phyloP scores from a whole-genome alignment of 2,113 vertebrate species.

The Caranx ignobilis region DNA sequence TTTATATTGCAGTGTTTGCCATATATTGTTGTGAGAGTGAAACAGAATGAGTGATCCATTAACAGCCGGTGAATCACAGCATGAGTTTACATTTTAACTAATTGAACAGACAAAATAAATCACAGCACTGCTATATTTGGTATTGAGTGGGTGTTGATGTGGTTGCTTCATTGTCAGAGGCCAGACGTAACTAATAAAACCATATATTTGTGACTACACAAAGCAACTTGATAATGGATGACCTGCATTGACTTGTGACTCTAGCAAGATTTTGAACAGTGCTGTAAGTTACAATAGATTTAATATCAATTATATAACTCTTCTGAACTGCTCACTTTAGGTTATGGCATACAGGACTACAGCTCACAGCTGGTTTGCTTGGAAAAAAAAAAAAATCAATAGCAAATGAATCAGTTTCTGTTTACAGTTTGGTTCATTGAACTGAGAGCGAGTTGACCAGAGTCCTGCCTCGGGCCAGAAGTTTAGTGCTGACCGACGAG shows the following conservation, averaged over 20 bases:
- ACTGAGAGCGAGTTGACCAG: constrained; percentile 29
- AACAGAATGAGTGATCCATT: constrained; percentile 48
- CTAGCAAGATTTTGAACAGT: not conserved
- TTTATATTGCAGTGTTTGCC: not conserved
- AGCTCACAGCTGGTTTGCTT: constrained; percentile 33
- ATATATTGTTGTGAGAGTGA: not conserved
- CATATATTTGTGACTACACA: not conserved
- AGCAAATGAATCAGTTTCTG: constrained; percentile 35
- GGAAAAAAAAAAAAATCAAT: constrained; percentile 23
- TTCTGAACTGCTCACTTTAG: constrained; percentile 6
- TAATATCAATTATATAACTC: constrained; percentile 13
- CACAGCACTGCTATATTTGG: not conserved
- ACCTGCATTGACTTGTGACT: not conserved
- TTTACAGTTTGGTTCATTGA: constrained; percentile 53
- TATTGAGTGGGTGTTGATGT: not conserved
- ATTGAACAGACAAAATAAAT: constrained; percentile 10
- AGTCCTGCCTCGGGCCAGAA: constrained; percentile 28
- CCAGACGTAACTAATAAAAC: not conserved
- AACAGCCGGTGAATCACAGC: constrained; percentile 29
- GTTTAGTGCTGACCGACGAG: constrained; percentile 25
- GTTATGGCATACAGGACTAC: not conserved
- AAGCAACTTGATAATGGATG: not conserved
- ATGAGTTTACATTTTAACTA: constrained; percentile 58
- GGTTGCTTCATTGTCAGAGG: constrained; percentile 8
- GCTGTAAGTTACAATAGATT: not conserved